Evolutionary conservation across 2,888 invertebrate genomes (phyloP).

Genomic region (Poecilus cupreus): DNA sequence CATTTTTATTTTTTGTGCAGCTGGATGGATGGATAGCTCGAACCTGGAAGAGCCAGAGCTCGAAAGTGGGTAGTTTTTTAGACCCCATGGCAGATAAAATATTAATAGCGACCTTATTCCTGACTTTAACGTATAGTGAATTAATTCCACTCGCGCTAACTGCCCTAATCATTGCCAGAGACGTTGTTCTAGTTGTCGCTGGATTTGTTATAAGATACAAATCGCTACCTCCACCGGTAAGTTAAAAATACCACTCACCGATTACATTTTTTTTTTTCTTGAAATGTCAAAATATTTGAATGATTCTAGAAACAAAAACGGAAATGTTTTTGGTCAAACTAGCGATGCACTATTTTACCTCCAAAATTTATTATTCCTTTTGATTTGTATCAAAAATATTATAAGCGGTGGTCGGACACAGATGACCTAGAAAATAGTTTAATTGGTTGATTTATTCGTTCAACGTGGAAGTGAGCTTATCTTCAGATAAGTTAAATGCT

Average conservation of each 20-base stretch:
- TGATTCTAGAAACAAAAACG: too few relatives aligned
- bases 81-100: slow-evolving; percentile 99
- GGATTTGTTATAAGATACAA: slow-evolving; percentile 94
- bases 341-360: too few relatives aligned
- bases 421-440: too few relatives aligned
- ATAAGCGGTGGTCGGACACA: too few relatives aligned
- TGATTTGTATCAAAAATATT: too few relatives aligned
- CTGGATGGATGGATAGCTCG: slow-evolving; percentile 98
- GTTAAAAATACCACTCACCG: slow-evolving; percentile 64
- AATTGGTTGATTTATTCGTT: too few relatives aligned
- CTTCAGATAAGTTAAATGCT: too few relatives aligned
- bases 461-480: too few relatives aligned
- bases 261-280: slow-evolving; percentile 62
- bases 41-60: slow-evolving; percentile 91
- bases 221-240: slow-evolving; percentile 91
- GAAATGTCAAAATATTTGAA: neutral
- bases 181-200: slow-evolving; percentile 86
- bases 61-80: slow-evolving; percentile 94
- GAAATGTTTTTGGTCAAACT: too few relatives aligned
- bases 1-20: slow-evolving; percentile 73
- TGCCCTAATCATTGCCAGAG: slow-evolving; percentile 87
- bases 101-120: slow-evolving; percentile 90
- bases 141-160: slow-evolving; percentile 90
- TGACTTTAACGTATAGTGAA: slow-evolving; percentile 89
- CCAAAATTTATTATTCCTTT: too few relatives aligned